Evolutionary conservation across 2,888 invertebrate species (phyloP).

Genomic region (Graphium colonna): DNA sequence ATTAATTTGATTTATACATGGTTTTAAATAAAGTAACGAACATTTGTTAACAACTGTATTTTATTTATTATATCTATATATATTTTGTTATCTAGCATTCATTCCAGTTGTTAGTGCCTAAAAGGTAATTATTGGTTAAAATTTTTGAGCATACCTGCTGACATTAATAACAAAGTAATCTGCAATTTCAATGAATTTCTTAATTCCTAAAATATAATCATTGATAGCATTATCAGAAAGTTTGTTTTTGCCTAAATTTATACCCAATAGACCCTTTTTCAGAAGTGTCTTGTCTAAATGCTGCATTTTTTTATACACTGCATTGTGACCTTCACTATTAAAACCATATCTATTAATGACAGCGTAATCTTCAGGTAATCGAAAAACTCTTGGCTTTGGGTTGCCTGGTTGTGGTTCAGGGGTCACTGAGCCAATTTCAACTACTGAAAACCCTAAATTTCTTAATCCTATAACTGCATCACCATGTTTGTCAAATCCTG

Average conservation of each 20-base stretch:
- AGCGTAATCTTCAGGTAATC: constrained; percentile 90
- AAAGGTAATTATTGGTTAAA: neutral
- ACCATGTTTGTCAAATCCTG: constrained; percentile 98
- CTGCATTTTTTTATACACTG: constrained; percentile 84
- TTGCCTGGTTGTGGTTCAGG: constrained; percentile 96
- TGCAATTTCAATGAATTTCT: constrained; percentile 89
- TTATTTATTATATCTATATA: neutral
- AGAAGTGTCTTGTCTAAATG: constrained; percentile 72
- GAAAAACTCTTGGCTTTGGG: constrained; percentile 94
- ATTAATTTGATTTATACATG: too few relatives aligned
- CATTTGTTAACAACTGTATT: too few relatives aligned
- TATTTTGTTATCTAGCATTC: neutral
- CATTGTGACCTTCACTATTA: constrained; percentile 95
- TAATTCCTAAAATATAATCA: constrained; percentile 93
- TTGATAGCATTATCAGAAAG: constrained; percentile 84
- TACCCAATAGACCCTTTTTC: constrained; percentile 86
- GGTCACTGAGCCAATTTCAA: constrained; percentile 98
- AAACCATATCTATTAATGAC: constrained; percentile 95
- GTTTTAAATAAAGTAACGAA: too few relatives aligned
- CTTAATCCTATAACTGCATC: constrained; percentile 92
- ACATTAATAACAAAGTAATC: constrained; percentile 98
- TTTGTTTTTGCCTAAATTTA: constrained; percentile 99
- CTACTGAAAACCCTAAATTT: constrained; percentile 94
- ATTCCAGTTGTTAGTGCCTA: neutral
- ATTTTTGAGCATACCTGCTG: constrained; percentile 81